Evolutionary conservation across 2,797 vertebrate species (phyloP), one percentile per base, ranked within the genome.

Genomic region (Lacerta agilis): DNA sequence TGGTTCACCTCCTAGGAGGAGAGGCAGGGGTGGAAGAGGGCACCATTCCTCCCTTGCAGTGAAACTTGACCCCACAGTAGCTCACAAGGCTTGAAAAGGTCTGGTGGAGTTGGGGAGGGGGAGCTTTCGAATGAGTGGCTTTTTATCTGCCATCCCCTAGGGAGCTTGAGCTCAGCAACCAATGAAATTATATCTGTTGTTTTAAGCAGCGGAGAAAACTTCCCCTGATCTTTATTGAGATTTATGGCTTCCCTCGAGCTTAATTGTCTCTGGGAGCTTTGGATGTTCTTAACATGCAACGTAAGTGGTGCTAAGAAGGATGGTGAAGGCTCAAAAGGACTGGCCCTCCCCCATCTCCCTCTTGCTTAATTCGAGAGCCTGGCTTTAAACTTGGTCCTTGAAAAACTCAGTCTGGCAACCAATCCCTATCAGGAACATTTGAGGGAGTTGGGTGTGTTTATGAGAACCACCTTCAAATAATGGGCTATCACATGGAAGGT

Each of bases 311-410:
- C 96, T 95, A 92, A 96, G 95, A 92, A 84, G 93, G 96, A 94
- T 90, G 82, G 83, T 96, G 94, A 96, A 95, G 95, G 93, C 94
- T 97, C 94, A 94, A 97, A 96, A 97, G 97, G 97, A 94, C 97
- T 97, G 96, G 7, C 55, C 8, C 15, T 8, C 25, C 13, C 55
- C 38, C 29, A n/a, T 25, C n/a, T 9, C 82, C 10, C 33, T 8
- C 18, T 10, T 10, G 1, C 15, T n/a, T 11, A 3, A 7, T 7
- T 1, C 1, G 8, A 27, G 29, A 55, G 41, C 18, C n/a, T 13
- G 27, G 82, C 4, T 25, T 49, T 49, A 49, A 49, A 49, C 49
- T 49, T 49, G 11, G 11, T 49, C 11, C 49, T 49, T 49, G 49
- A 49, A 49, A 49, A 49, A 49, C 49, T 49, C 49, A 49, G 49